Conservation (phyloP, 2,888 invertebrate species). For the Baronia brevicornis region DNA sequence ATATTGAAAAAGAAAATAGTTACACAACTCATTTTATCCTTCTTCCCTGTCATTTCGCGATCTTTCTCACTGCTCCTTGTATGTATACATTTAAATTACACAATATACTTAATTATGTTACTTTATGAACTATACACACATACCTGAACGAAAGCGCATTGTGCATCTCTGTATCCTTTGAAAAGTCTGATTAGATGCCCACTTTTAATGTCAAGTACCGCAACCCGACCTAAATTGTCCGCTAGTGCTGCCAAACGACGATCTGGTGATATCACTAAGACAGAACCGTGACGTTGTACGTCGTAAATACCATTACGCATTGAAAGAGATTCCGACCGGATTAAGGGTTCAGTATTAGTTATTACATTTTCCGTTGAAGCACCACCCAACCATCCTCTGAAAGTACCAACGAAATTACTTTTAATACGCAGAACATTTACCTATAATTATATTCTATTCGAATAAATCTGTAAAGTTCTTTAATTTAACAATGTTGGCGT, state of each 20-base stretch:
- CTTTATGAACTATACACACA: constrained; percentile 5
- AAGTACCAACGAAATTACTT: constrained; percentile 13
- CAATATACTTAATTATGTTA: not conserved
- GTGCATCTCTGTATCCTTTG: constrained; percentile 97
- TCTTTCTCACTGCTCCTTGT: too few relatives aligned
- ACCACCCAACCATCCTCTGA: constrained; percentile 65
- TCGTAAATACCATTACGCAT: constrained; percentile 90
- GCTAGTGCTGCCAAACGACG: constrained; percentile 86
- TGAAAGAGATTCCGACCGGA: constrained; percentile 82
- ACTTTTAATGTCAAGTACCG: constrained; percentile 86
- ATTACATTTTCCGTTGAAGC: constrained; percentile 40
- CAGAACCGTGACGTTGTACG: constrained; percentile 81
- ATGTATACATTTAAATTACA: too few relatives aligned
- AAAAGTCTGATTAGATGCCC: constrained; percentile 90
- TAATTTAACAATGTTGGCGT: too few relatives aligned
- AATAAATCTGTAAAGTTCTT: too few relatives aligned
- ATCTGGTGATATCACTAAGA: constrained; percentile 85
- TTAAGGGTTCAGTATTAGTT: constrained; percentile 57
- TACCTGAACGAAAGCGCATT: constrained; percentile 94
- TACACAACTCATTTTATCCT: too few relatives aligned
- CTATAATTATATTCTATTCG: not conserved
- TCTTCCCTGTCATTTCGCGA: too few relatives aligned
- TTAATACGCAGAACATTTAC: constrained; percentile 7
- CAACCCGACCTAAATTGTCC: constrained; percentile 91
- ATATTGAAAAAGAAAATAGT: too few relatives aligned